A percentile compares a stretch with the other conserved stretches of the same genome.
Evolutionary conservation across 2,113 vertebrate genomes (phyloP).

Genomic region (Dasyornis broadbenti): DNA sequence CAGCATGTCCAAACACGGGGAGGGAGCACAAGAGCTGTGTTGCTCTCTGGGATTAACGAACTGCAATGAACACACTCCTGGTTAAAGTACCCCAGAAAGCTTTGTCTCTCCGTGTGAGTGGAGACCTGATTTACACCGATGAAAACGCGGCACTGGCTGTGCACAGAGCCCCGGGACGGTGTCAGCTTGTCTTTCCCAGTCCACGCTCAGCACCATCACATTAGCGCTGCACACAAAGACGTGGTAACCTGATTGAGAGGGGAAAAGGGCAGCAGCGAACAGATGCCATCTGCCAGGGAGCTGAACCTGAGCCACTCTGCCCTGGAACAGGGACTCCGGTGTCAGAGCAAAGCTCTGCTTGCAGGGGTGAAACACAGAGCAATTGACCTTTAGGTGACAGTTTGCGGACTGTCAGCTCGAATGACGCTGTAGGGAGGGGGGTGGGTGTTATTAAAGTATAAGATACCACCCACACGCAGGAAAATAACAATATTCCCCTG

Average conservation of each 20-base stretch:
- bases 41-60: not conserved
- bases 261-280: not conserved
- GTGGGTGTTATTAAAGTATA: not conserved
- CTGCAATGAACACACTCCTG: rapidly evolving
- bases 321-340: not conserved
- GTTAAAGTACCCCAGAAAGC: not conserved
- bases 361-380: not conserved
- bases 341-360: constrained; percentile 11
- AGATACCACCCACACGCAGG: not conserved
- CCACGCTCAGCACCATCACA: rapidly evolving
- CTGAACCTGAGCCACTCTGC: not conserved
- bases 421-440: not conserved
- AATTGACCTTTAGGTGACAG: not conserved
- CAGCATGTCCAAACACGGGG: not conserved
- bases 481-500: not conserved
- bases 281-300: constrained; percentile 34
- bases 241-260: not conserved
- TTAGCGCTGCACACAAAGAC: not conserved
- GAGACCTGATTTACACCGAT: not conserved
- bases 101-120: not conserved
- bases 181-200: not conserved
- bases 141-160: not conserved
- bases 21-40: not conserved
- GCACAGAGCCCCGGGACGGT: not conserved
- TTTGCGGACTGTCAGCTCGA: not conserved